Percentiles rank a stretch among this genome's conserved stretches.
Conservation (phyloP, 2,797 vertebrate species). For the Margarornis squamiger region DNA sequence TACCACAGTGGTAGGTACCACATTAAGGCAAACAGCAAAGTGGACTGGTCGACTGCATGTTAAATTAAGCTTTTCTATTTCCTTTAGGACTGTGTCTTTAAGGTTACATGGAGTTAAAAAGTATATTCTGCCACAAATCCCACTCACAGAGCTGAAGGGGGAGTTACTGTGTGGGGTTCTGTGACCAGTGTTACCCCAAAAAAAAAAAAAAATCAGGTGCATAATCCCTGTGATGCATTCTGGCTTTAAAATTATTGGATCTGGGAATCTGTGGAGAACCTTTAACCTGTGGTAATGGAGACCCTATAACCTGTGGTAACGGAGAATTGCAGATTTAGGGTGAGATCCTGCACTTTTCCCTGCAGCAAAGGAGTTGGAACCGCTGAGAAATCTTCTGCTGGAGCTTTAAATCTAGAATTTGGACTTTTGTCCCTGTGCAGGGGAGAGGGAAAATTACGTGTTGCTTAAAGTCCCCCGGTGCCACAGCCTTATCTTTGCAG, state of each 20-base stretch:
- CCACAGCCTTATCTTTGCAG: not conserved
- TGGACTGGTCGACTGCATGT: not conserved
- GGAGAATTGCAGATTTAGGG: not conserved
- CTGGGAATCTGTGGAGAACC: not conserved
- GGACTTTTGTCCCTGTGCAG: not conserved
- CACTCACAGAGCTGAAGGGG: not conserved
- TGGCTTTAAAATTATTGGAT: not conserved
- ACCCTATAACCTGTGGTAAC: not conserved
- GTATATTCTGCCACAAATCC: not conserved
- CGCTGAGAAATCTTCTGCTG: not conserved
- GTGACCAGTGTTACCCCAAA: not conserved
- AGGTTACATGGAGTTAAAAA: not conserved
- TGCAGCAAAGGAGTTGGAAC: not conserved
- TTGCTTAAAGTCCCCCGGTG: not conserved
- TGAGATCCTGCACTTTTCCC: not conserved
- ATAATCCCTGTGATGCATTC: fast-evolving
- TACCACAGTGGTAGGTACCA: not conserved
- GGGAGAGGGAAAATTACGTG: not conserved
- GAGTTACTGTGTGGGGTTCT: not conserved
- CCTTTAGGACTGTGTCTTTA: not conserved
- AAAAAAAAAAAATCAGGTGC: too few relatives aligned
- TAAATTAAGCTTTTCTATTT: not conserved
- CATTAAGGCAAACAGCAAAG: not conserved
- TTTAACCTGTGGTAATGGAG: not conserved
- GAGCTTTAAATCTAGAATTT: not conserved